A percentile compares a stretch with the other conserved stretches of the same genome.
Conservation (phyloP, 2,797 vertebrate species). For the Myotis myotis region DNA sequence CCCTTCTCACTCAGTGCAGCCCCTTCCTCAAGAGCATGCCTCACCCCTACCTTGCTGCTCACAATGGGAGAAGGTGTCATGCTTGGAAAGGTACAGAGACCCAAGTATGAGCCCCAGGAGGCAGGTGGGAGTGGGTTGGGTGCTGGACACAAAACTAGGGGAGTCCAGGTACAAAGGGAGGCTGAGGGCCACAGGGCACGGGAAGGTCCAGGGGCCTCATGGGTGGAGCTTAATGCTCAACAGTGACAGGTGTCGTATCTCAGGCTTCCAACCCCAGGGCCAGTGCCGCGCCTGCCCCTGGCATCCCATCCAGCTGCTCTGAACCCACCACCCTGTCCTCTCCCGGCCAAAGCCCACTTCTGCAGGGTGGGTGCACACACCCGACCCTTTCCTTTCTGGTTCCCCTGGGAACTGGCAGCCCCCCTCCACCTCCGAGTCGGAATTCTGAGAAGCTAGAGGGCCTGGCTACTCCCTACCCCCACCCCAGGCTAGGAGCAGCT, state of each 20-base stretch:
- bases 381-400: not conserved
- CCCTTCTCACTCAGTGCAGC: not conserved
- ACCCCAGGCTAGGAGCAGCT: constrained; percentile 47
- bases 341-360: not conserved
- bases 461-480: not conserved
- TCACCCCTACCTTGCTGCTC: not conserved
- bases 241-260: constrained; percentile 70
- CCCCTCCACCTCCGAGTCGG: not conserved
- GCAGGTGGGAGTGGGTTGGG: not conserved
- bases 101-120: not conserved
- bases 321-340: not conserved
- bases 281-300: constrained; percentile 54
- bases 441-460: constrained; percentile 70
- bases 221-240: not conserved
- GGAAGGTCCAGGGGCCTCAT: not conserved
- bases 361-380: not conserved
- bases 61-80: not conserved
- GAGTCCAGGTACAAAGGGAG: not conserved
- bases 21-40: not conserved
- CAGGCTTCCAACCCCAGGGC: constrained; percentile 38
- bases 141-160: not conserved
- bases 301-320: constrained; percentile 68
- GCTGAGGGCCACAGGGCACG: not conserved
- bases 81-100: not conserved
- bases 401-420: not conserved